A percentile compares a stretch with the other conserved stretches of the same genome.
These are phyloP conservation scores for Drosophila micromelanica DNA, from an alignment of 1,140 invertebrate species.

Conservation along the genomic window DNA sequence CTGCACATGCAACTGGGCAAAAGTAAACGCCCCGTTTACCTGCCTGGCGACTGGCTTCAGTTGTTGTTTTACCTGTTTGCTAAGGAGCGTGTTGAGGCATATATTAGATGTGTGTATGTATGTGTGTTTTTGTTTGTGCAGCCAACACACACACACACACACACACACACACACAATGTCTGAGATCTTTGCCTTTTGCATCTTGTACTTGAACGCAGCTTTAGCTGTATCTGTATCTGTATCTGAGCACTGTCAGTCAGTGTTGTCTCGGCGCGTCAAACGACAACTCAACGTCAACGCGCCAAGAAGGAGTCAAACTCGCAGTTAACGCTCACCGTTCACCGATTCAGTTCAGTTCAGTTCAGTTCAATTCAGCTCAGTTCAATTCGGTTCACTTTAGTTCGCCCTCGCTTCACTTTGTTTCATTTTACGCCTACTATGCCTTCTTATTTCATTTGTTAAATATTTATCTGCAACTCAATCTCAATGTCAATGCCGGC, in stretches of 20 bases:
- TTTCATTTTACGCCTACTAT: constrained; percentile 45
- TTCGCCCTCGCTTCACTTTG: neutral
- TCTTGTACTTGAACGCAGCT: constrained; percentile 28
- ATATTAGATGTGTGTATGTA: constrained; percentile 55
- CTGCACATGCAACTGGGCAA: constrained; percentile 52
- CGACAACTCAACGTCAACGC: constrained; percentile 72
- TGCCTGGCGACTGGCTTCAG: constrained; percentile 41
- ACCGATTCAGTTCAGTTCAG: neutral
- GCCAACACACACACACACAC: constrained; percentile 22
- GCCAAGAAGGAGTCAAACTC: constrained; percentile 63
- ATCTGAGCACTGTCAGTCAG: constrained; percentile 62
- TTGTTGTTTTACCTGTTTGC: constrained; percentile 68
- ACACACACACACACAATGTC: constrained; percentile 1
- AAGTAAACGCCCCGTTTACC: constrained; percentile 71
- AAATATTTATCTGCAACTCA: constrained; percentile 57
- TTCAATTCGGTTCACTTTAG: constrained; percentile 3
- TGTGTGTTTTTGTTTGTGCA: constrained; percentile 44
- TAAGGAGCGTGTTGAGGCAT: constrained; percentile 75
- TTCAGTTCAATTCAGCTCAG: constrained; percentile 2
- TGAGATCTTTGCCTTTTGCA: constrained; percentile 5
- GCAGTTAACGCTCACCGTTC: constrained; percentile 21
- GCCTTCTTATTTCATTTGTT: constrained; percentile 13
- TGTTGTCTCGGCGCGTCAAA: constrained; percentile 52
- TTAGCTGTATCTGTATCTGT: constrained; percentile 31
- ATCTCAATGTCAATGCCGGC: constrained; percentile 74